phyloP scores from a whole-genome alignment of 2,888 invertebrate genomes.

The Liopterus haemorrhoidalis region DNA sequence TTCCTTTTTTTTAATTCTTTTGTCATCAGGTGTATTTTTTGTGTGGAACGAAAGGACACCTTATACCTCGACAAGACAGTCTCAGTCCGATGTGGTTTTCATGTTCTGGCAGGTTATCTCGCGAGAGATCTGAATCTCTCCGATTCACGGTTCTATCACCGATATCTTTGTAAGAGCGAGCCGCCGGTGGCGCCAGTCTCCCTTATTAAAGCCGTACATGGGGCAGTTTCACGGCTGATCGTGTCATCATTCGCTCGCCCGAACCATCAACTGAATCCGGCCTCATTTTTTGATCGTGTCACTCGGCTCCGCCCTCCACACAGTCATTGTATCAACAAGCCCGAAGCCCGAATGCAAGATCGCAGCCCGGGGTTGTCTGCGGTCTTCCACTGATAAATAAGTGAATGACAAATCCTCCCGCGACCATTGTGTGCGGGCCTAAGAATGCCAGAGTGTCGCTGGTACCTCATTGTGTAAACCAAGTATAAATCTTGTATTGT shows the following conservation, averaged over 20 bases:
- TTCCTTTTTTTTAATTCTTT: conserved; percentile 24
- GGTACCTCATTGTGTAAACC: conserved; percentile 34
- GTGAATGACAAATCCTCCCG: conserved; percentile 17
- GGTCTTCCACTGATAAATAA: conserved; percentile 10
- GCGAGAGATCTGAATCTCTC: conserved; percentile 45
- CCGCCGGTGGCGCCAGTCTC: conserved; percentile 43
- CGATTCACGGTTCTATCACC: conserved; percentile 37
- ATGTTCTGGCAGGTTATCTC: conserved; percentile 41
- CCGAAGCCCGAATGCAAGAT: conserved; percentile 7
- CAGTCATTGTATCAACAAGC: too few relatives aligned
- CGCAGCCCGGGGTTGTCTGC: conserved; percentile 1
- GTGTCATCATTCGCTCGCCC: too few relatives aligned
- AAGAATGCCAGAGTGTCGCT: conserved; percentile 25
- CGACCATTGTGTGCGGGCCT: background rate
- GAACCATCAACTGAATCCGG: too few relatives aligned
- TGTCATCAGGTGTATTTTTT: conserved; percentile 24
- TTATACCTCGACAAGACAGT: conserved; percentile 40
- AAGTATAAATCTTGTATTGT: conserved; percentile 43
- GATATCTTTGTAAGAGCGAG: conserved; percentile 41
- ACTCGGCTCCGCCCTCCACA: too few relatives aligned
- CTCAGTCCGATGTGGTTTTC: conserved; percentile 45
- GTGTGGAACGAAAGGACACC: conserved; percentile 34
- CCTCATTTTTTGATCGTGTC: too few relatives aligned
- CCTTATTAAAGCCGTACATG: conserved; percentile 39
- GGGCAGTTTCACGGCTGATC: background rate